A percentile compares a stretch with the other conserved stretches of the same genome.
Evolutionary conservation across 1,140 invertebrate species (phyloP).

Genomic region (Sycobia sp.): DNA sequence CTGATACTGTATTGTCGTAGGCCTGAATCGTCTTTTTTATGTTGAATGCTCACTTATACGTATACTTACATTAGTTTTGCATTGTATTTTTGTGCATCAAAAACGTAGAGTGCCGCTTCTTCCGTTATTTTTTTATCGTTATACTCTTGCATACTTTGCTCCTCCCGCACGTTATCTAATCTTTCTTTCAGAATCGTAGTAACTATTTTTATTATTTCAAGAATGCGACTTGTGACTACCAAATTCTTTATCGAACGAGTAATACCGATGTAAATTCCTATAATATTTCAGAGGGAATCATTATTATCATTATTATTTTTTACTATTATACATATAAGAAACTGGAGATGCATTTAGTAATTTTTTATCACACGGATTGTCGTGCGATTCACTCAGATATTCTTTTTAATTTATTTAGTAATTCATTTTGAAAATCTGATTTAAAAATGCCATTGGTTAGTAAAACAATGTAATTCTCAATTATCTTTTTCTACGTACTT

Average conservation of each 20-base stretch:
- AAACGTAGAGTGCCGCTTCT: slow-evolving; percentile 25
- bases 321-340: too few relatives aligned
- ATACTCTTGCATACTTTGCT: slow-evolving; percentile 18
- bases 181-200: slow-evolving; percentile 6
- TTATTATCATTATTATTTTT: too few relatives aligned
- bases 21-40: slow-evolving; percentile 14
- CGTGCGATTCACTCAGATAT: too few relatives aligned
- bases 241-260: slow-evolving; percentile 22
- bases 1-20: slow-evolving; percentile 24
- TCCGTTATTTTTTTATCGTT: slow-evolving; percentile 11
- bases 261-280: too few relatives aligned
- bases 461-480: too few relatives aligned
- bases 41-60: slow-evolving; percentile 12
- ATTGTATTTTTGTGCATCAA: slow-evolving; percentile 29
- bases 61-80: neutral
- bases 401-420: too few relatives aligned
- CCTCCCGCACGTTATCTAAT: slow-evolving; percentile 23
- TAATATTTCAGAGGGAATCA: too few relatives aligned
- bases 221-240: neutral
- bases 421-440: too few relatives aligned
- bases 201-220: slow-evolving; percentile 6
- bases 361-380: too few relatives aligned
- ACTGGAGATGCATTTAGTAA: too few relatives aligned
- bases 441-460: too few relatives aligned
- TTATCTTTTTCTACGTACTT: too few relatives aligned